Conservation (phyloP, 2,888 invertebrate genomes). For the Drosophila longiperda region DNA sequence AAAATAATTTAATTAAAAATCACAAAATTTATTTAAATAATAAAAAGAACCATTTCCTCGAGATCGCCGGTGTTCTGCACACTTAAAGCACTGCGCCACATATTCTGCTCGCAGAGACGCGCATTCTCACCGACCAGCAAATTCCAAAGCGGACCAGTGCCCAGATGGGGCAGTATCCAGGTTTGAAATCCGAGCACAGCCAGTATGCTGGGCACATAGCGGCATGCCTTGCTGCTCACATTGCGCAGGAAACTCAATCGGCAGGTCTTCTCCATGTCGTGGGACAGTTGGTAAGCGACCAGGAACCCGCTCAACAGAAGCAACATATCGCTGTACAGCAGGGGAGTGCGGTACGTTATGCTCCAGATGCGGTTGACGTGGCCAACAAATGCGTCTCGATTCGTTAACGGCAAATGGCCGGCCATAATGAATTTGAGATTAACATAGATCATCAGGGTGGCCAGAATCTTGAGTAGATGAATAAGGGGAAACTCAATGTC, state of each 20-base stretch:
- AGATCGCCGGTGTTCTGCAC: conserved; percentile 89
- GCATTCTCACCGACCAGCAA: conserved; percentile 88
- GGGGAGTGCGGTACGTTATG: conserved; percentile 87
- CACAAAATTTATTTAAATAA: too few species aligned
- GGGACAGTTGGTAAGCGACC: conserved; percentile 87
- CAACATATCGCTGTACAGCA: conserved; percentile 89
- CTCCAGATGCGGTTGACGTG: conserved; percentile 85
- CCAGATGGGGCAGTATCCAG: conserved; percentile 88
- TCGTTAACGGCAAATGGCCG: conserved; percentile 88
- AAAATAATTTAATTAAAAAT: background rate
- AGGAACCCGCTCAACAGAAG: conserved; percentile 89
- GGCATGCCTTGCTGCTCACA: conserved; percentile 87
- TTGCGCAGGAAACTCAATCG: conserved; percentile 87
- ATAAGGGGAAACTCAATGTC: conserved; percentile 88
- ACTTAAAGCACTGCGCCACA: conserved; percentile 89
- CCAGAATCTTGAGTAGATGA: conserved; percentile 89
- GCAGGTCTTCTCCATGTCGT: conserved; percentile 86
- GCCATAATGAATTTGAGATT: conserved; percentile 89
- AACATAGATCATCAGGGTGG: conserved; percentile 88
- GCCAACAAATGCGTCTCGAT: conserved; percentile 86
- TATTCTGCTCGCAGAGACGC: conserved; percentile 88
- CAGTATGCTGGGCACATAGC: conserved; percentile 88
- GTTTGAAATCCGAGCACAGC: conserved; percentile 89
- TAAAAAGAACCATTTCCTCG: conserved; percentile 88
- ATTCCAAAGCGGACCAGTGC: conserved; percentile 89